Evolutionary conservation across 2,888 invertebrate species (phyloP).

Genomic region (Macropis europaea): DNA sequence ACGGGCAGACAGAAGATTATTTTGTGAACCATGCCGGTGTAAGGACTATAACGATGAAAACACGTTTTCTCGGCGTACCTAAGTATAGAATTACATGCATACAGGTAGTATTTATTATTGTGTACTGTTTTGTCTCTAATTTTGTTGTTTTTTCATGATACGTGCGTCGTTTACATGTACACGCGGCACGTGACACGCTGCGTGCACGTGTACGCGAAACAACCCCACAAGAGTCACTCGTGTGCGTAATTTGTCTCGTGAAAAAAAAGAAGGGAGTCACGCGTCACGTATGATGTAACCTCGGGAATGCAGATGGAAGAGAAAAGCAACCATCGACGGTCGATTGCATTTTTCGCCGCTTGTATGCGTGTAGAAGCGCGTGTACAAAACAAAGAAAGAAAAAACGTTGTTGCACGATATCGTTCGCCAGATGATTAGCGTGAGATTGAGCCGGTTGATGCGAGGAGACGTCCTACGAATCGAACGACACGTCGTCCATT

Average conservation of each 20-base stretch:
- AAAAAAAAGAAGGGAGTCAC: background rate
- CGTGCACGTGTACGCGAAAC: slow-evolving; percentile 60
- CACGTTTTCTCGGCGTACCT: slow-evolving; percentile 67
- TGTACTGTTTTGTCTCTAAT: slow-evolving; percentile 77
- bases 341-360: background rate
- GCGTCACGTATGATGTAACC: slow-evolving; percentile 68
- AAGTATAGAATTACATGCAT: slow-evolving; percentile 68
- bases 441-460: slow-evolving; percentile 1
- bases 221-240: slow-evolving; percentile 24
- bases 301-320: slow-evolving; percentile 74
- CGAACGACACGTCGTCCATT: slow-evolving; percentile 29
- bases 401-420: slow-evolving; percentile 40
- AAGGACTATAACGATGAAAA: slow-evolving; percentile 39
- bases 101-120: slow-evolving; percentile 78
- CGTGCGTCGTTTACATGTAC: slow-evolving; percentile 54
- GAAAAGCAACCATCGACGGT: background rate
- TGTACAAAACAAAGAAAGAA: background rate
- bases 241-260: slow-evolving; percentile 2
- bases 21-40: slow-evolving; percentile 40
- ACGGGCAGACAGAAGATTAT: slow-evolving; percentile 28
- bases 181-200: slow-evolving; percentile 46
- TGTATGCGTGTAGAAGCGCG: slow-evolving; percentile 12
- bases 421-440: slow-evolving; percentile 13
- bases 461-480: slow-evolving; percentile 23
- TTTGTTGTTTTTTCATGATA: slow-evolving; percentile 72